These are phyloP conservation scores for Smithornis capensis DNA, from an alignment of 2,113 vertebrate species.

Conservation along the genomic window DNA sequence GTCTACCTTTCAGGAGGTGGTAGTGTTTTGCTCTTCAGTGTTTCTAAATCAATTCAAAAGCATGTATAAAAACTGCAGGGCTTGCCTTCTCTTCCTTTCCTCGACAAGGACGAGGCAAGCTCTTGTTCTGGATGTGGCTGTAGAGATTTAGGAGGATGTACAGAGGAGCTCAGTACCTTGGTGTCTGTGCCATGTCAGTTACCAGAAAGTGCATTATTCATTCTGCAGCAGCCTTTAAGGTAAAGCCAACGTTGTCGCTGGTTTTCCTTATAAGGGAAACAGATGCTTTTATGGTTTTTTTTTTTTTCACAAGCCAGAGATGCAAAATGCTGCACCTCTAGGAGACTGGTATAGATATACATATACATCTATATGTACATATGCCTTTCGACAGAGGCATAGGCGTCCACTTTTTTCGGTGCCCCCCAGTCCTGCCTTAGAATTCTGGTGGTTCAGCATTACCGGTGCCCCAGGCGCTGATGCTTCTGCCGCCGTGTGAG, in stretches of 20 bases:
- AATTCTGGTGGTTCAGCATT: background rate
- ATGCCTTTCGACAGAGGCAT: background rate
- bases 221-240: background rate
- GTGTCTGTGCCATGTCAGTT: background rate
- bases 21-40: background rate
- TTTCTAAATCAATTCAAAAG: background rate
- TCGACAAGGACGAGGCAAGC: background rate
- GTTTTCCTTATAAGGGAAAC: constrained; percentile 21
- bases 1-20: background rate
- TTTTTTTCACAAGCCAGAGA: background rate
- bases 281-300: background rate
- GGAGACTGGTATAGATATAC: background rate
- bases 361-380: fast-evolving
- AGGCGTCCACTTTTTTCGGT: background rate
- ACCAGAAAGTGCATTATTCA: background rate
- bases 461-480: background rate
- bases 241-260: background rate
- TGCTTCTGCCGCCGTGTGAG: background rate
- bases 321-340: background rate
- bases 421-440: fast-evolving
- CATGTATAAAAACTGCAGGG: background rate
- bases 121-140: background rate
- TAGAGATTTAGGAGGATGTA: background rate
- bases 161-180: background rate
- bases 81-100: background rate